These are phyloP conservation scores for Leptonema lineaticorne DNA, from an alignment of 1,140 invertebrate species.

Conservation along the genomic window DNA sequence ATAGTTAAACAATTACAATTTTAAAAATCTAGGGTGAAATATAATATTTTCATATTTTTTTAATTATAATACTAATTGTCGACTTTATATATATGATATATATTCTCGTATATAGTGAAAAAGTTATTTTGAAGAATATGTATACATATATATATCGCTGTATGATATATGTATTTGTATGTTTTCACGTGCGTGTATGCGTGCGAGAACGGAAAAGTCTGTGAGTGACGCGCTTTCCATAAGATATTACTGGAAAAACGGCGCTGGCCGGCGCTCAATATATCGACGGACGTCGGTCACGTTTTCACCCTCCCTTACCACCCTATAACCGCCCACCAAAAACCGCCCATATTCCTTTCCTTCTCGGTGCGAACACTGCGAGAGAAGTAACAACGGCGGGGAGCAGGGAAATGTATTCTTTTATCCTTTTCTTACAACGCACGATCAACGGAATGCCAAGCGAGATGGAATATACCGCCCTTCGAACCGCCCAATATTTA, in stretches of 20 bases:
- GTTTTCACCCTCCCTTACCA: conserved; percentile 50
- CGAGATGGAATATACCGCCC: conserved; percentile 38
- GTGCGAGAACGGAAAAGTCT: conserved; percentile 31
- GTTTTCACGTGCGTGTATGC: neutral
- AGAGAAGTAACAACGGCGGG: conserved; percentile 43
- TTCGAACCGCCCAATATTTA: conserved; percentile 52
- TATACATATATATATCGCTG: too few relatives aligned
- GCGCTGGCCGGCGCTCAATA: conserved; percentile 53
- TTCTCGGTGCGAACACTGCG: conserved; percentile 57
- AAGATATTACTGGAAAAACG: conserved; percentile 35
- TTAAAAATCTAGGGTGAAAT: too few relatives aligned
- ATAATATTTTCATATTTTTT: too few relatives aligned
- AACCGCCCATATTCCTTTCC: conserved; percentile 43
- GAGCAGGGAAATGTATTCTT: conserved; percentile 45
- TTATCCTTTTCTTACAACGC: conserved; percentile 37
- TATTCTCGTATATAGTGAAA: too few relatives aligned
- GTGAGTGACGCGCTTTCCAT: conserved; percentile 35
- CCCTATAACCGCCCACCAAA: conserved; percentile 32
- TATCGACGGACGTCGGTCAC: conserved; percentile 56
- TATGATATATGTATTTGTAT: too few relatives aligned
- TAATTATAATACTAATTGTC: too few relatives aligned
- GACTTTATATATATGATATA: too few relatives aligned
- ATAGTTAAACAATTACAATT: too few relatives aligned
- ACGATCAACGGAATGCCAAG: conserved; percentile 13
- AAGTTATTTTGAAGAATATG: too few relatives aligned